phyloP scores from a whole-genome alignment of 2,113 vertebrate species.

The Podiceps cristatus region DNA sequence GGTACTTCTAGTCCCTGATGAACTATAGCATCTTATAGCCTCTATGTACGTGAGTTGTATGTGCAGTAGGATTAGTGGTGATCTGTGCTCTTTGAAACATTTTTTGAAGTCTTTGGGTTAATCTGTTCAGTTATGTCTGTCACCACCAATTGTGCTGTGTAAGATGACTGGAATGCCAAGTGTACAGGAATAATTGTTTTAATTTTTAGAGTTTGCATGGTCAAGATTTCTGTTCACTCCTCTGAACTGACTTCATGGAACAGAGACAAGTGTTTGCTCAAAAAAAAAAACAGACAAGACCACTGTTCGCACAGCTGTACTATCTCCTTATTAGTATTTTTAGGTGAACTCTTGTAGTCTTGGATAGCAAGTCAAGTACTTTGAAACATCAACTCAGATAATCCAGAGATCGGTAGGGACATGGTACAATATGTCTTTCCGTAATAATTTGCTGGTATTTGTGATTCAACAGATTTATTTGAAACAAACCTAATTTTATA shows the following conservation, averaged over 20 bases:
- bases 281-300: not conserved
- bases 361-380: not conserved
- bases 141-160: fast-evolving
- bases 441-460: not conserved
- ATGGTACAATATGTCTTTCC: not conserved
- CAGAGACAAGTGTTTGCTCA: not conserved
- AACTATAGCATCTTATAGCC: not conserved
- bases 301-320: not conserved
- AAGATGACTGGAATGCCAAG: not conserved
- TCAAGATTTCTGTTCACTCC: not conserved
- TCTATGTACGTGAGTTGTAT: not conserved
- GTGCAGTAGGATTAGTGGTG: not conserved
- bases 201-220: not conserved
- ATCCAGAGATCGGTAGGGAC: not conserved
- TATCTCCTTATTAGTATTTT: not conserved
- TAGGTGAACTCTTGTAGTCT: not conserved
- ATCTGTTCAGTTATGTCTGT: not conserved
- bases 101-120: not conserved
- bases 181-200: not conserved
- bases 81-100: not conserved
- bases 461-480: not conserved
- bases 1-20: not conserved
- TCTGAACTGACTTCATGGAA: not conserved
- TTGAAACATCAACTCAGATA: not conserved
- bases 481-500: not conserved